Percentiles rank a stretch among this genome's conserved stretches.
Evolutionary conservation across 2,888 invertebrate genomes (phyloP).

Genomic region (Mactromeris polynyma): DNA sequence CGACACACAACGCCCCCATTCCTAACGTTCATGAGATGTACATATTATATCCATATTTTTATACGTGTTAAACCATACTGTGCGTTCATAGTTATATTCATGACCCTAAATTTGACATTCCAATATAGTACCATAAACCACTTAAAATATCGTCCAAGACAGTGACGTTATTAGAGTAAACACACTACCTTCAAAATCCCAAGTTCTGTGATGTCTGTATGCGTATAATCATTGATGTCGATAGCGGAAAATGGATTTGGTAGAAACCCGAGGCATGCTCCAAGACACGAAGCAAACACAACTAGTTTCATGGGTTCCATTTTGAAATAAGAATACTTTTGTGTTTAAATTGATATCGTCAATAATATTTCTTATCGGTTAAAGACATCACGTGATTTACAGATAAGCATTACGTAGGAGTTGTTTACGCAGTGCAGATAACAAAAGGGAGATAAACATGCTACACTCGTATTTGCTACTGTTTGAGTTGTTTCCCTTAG

Average conservation of each 20-base stretch:
- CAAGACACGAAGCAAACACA: background rate
- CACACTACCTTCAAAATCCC: constrained; percentile 68
- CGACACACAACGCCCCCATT: too few relatives aligned
- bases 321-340: background rate
- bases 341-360: background rate
- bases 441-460: background rate
- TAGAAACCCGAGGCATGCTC: constrained; percentile 40
- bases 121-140: too few relatives aligned
- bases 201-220: constrained; percentile 75
- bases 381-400: background rate
- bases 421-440: too few relatives aligned
- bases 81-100: too few relatives aligned
- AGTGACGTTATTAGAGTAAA: background rate
- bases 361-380: background rate
- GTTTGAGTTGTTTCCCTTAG: background rate
- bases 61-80: too few relatives aligned
- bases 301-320: background rate
- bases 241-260: constrained; percentile 66
- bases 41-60: too few relatives aligned
- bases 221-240: constrained; percentile 69
- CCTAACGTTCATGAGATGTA: too few relatives aligned
- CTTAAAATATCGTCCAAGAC: too few relatives aligned
- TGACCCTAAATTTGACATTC: too few relatives aligned
- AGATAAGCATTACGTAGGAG: background rate
- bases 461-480: background rate